These are phyloP conservation scores for Phlogophora meticulosa DNA, from an alignment of 2,888 invertebrate genomes.

Conservation along the genomic window DNA sequence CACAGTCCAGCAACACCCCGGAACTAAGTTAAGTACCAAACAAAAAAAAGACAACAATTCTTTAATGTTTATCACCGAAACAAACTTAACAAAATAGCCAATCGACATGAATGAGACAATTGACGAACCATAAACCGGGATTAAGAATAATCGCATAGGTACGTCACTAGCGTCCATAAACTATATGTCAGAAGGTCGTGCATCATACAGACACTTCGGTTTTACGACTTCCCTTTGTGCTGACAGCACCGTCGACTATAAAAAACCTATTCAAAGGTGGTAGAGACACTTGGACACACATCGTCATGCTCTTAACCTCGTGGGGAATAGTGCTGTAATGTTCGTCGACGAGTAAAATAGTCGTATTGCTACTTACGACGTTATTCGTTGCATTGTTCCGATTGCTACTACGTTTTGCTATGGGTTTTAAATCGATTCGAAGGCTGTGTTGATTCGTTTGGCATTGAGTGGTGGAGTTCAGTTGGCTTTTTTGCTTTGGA, in stretches of 20 bases:
- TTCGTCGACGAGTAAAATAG: slow-evolving; percentile 58
- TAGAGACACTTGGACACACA: slow-evolving; percentile 74
- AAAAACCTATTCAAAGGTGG: slow-evolving; percentile 79
- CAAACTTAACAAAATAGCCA: slow-evolving; percentile 65
- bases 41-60: slow-evolving; percentile 21
- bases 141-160: slow-evolving; percentile 77
- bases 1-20: slow-evolving; percentile 4
- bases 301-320: slow-evolving; percentile 72
- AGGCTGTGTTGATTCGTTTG: slow-evolving; percentile 47
- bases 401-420: slow-evolving; percentile 59
- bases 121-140: slow-evolving; percentile 78
- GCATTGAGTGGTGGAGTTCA: slow-evolving; percentile 34
- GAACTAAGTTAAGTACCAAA: slow-evolving; percentile 29
- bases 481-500: slow-evolving; percentile 8
- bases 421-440: slow-evolving; percentile 54
- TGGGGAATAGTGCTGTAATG: slow-evolving; percentile 65
- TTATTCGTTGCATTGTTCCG: slow-evolving; percentile 47
- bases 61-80: slow-evolving; percentile 43
- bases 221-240: slow-evolving; percentile 84
- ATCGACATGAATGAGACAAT: slow-evolving; percentile 69
- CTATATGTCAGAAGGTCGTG: slow-evolving; percentile 77
- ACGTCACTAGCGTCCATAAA: slow-evolving; percentile 71
- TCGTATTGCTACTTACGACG: slow-evolving; percentile 52
- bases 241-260: slow-evolving; percentile 74
- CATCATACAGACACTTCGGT: slow-evolving; percentile 78